phyloP scores from a whole-genome alignment of 2,113 vertebrate species.

The Tor tambroides region DNA sequence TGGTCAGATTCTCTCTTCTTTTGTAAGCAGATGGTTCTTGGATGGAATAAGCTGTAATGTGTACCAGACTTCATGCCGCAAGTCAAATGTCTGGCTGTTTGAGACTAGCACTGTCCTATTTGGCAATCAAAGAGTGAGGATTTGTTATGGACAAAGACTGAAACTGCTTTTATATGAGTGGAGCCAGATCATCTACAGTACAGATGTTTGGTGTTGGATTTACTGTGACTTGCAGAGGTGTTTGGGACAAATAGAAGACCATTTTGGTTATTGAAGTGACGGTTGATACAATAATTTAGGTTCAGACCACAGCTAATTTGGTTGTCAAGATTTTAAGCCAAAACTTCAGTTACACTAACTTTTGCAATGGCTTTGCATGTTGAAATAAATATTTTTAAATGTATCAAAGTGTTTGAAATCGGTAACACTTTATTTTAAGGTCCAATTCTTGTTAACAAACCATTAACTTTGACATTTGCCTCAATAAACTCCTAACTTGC shows the following conservation, averaged over 20 bases:
- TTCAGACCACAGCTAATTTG: not conserved
- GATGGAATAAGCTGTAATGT: not conserved
- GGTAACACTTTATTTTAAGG: no score
- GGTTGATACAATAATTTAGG: not conserved
- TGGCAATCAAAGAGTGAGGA: not conserved
- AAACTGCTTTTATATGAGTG: not conserved
- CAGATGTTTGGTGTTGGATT: not conserved
- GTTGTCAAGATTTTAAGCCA: not conserved
- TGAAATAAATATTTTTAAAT: no score
- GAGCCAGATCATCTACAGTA: not conserved
- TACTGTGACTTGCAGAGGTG: not conserved
- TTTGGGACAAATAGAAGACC: not conserved
- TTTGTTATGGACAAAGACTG: not conserved
- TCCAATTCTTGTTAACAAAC: no score
- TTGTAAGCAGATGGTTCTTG: not conserved
- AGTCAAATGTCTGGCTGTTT: slow-evolving; percentile 1
- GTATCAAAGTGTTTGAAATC: no score
- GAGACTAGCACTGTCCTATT: not conserved
- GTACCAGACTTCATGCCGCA: not conserved
- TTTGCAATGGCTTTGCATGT: not conserved
- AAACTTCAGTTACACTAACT: not conserved
- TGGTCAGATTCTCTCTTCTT: not conserved
- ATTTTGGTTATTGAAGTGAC: not conserved
- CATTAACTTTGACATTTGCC: no score
- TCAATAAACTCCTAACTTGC: no score